Percentiles rank a stretch among this genome's conserved stretches.
Evolutionary conservation across 2,888 invertebrate species (phyloP).

Genomic region (Andrena fulva): DNA sequence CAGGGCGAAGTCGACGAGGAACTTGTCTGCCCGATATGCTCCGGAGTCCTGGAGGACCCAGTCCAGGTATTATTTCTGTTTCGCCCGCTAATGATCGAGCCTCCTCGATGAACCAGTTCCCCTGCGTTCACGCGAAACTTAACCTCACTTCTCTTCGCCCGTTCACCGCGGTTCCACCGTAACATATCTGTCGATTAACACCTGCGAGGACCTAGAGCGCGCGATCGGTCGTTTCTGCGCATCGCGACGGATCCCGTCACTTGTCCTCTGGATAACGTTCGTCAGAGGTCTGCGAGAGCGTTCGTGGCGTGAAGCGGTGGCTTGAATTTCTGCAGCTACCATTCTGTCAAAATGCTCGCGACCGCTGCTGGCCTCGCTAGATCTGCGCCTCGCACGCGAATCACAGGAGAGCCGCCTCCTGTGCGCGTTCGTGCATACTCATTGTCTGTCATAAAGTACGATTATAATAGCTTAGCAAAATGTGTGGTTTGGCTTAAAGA

Average conservation of each 20-base stretch:
- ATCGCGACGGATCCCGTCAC: too few relatives aligned
- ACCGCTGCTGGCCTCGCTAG: background rate
- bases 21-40: conserved; percentile 97
- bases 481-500: conserved; percentile 71
- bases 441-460: background rate
- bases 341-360: conserved; percentile 20
- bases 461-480: conserved; percentile 33
- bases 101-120: conserved; percentile 10
- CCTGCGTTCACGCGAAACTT: conserved; percentile 30
- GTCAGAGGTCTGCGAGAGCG: background rate
- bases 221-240: background rate
- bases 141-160: conserved; percentile 50
- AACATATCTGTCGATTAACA: background rate
- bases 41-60: conserved; percentile 97
- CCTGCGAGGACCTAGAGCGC: too few relatives aligned
- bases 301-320: background rate
- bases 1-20: conserved; percentile 99
- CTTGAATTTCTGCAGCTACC: conserved; percentile 15
- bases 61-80: conserved; percentile 89
- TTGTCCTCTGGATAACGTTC: background rate
- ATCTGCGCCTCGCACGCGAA: background rate
- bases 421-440: background rate
- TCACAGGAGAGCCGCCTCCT: too few relatives aligned
- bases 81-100: conserved; percentile 17
- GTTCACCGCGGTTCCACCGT: background rate